A percentile compares a stretch with the other conserved stretches of the same genome.
Conservation (phyloP, 2,113 vertebrate species). For the Dicentrarchus labrax region DNA sequence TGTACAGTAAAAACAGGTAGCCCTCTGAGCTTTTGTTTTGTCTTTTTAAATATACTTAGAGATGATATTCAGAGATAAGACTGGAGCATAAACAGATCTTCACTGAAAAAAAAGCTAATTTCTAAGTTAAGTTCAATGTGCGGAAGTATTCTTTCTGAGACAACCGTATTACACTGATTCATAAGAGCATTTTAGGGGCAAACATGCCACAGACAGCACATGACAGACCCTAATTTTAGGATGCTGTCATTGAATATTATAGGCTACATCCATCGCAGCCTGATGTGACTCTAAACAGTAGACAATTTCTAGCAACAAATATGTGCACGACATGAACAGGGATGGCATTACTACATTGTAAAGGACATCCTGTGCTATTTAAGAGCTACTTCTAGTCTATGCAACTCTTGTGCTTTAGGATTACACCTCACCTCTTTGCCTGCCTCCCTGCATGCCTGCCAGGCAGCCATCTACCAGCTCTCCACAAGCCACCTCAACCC, state of each 20-base stretch:
- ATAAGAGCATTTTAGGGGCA: not conserved
- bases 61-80: not conserved
- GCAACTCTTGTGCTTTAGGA: slow-evolving; percentile 7
- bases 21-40: not conserved
- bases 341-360: slow-evolving; percentile 16
- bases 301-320: slow-evolving; percentile 26
- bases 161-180: not conserved
- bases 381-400: not conserved
- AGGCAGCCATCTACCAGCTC: no score
- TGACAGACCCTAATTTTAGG: slow-evolving; percentile 21
- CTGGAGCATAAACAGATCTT: not conserved
- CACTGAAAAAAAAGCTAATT: not conserved
- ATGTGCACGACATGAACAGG: not conserved
- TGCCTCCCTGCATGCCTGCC: no score
- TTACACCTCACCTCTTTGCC: not conserved
- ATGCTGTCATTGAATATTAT: slow-evolving; percentile 22
- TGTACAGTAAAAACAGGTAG: not conserved
- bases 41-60: not conserved
- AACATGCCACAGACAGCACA: not conserved
- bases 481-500: no score
- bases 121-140: not conserved
- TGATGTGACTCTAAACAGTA: not conserved
- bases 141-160: not conserved
- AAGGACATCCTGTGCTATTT: slow-evolving; percentile 12
- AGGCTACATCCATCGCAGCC: slow-evolving; percentile 15